Conservation (phyloP, 2,797 vertebrate species). For the Bufotes viridis region DNA sequence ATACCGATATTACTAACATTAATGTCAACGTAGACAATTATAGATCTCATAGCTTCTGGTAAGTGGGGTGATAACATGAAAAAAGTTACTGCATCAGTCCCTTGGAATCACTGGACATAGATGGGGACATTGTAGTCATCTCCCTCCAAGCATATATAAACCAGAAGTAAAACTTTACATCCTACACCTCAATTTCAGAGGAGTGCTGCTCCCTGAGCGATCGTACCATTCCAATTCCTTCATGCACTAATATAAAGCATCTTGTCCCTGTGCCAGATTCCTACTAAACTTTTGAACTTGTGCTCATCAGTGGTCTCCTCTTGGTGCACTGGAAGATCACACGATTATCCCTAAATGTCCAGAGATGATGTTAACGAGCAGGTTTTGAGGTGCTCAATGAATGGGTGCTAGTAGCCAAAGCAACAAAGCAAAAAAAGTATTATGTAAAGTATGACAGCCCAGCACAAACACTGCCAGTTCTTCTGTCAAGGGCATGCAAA, state of each 20-base stretch:
- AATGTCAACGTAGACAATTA: no score
- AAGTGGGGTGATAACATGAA: no score
- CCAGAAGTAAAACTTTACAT: no score
- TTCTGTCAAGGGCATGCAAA: background rate
- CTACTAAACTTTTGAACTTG: conserved; percentile 12
- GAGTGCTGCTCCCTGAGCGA: no score
- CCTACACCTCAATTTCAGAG: no score
- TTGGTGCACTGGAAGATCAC: background rate
- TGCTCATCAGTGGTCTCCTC: conserved; percentile 1
- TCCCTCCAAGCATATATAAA: no score
- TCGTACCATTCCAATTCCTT: background rate
- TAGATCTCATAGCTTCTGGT: no score
- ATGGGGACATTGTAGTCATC: no score
- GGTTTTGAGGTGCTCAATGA: background rate
- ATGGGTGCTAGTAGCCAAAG: background rate
- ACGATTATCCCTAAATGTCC: background rate
- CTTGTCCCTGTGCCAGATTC: background rate
- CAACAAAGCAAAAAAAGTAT: background rate
- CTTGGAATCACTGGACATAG: no score
- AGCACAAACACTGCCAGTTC: background rate
- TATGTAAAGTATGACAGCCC: background rate
- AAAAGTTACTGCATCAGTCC: no score
- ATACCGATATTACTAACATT: no score
- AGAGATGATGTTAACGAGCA: background rate
- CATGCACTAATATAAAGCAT: background rate